These are phyloP conservation scores for Ptychodera flava DNA, from an alignment of 35 echinoderm and acorn worm species.

Conservation along the genomic window DNA sequence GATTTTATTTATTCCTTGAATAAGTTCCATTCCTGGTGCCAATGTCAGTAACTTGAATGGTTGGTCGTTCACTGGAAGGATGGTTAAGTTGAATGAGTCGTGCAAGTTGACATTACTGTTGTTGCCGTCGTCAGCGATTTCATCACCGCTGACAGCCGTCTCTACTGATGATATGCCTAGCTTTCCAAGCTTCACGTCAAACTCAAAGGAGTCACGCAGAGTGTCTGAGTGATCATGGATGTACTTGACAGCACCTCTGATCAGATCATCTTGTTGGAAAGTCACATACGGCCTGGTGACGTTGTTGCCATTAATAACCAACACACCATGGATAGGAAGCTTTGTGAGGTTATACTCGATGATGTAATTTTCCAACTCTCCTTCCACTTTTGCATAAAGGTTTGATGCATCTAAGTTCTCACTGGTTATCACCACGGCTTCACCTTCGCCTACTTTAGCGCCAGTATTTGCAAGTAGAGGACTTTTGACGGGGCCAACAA, in stretches of 20 bases:
- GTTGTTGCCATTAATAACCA: slow-evolving; percentile 32
- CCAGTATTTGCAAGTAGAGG: slow-evolving; percentile 32
- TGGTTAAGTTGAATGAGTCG: slow-evolving; percentile 42
- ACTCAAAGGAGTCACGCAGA: slow-evolving; percentile 54
- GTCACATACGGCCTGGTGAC: slow-evolving; percentile 26
- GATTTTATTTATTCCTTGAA: slow-evolving; percentile 50
- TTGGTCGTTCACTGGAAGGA: slow-evolving; percentile 88
- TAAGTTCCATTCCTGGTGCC: slow-evolving; percentile 43
- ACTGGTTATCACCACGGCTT: slow-evolving; percentile 39
- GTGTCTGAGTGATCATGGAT: slow-evolving; percentile 83
- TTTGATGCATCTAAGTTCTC: slow-evolving; percentile 39
- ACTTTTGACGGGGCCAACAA: neutral
- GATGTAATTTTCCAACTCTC: slow-evolving; percentile 1
- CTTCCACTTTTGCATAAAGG: slow-evolving; percentile 10
- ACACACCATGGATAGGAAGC: slow-evolving; percentile 53
- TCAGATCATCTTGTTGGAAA: slow-evolving; percentile 51
- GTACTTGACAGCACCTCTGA: slow-evolving; percentile 41
- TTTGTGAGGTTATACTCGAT: slow-evolving; percentile 59
- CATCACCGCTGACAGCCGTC: slow-evolving; percentile 6
- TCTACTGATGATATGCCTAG: neutral
- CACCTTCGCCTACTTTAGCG: slow-evolving; percentile 66
- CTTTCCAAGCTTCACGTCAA: slow-evolving; percentile 33
- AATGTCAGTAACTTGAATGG: slow-evolving; percentile 63
- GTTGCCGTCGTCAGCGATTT: neutral
- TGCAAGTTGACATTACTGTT: neutral